A percentile compares a stretch with the other conserved stretches of the same genome.
phyloP scores from a whole-genome alignment of 2,888 invertebrate species.

The Lasioglossum pauxillum region DNA sequence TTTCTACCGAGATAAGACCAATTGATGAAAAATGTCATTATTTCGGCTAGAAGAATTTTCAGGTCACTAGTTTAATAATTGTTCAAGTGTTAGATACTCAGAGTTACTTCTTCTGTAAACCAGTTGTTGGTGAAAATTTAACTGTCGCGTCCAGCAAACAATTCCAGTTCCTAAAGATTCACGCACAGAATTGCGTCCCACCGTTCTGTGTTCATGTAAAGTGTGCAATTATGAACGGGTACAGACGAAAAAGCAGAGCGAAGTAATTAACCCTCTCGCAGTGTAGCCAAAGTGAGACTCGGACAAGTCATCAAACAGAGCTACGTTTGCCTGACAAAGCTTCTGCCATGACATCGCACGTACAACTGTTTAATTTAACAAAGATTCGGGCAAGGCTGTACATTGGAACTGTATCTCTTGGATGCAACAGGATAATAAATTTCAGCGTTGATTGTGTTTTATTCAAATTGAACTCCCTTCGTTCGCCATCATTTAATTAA shows the following conservation, averaged over 20 bases:
- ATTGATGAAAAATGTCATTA: background rate
- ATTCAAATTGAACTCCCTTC: background rate
- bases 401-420: background rate
- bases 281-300: conserved; percentile 2
- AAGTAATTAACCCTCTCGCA: conserved; percentile 2
- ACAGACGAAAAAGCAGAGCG: conserved; percentile 9
- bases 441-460: background rate
- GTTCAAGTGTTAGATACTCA: background rate
- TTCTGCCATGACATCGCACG: background rate
- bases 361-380: conserved; percentile 5
- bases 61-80: background rate
- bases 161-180: background rate
- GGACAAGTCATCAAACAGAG: conserved; percentile 5
- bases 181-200: background rate
- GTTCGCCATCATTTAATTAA: background rate
- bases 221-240: conserved; percentile 7
- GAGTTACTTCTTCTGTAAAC: background rate
- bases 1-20: background rate
- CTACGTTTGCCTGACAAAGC: background rate
- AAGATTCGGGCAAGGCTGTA: background rate
- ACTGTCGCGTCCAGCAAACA: background rate
- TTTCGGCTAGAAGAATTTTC: background rate
- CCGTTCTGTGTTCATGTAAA: background rate
- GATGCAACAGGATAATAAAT: background rate
- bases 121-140: background rate